Evolutionary conservation across 2,888 invertebrate species (phyloP), one percentile per base, ranked within the genome.

Genomic region (Drosophila kokeensis): DNA sequence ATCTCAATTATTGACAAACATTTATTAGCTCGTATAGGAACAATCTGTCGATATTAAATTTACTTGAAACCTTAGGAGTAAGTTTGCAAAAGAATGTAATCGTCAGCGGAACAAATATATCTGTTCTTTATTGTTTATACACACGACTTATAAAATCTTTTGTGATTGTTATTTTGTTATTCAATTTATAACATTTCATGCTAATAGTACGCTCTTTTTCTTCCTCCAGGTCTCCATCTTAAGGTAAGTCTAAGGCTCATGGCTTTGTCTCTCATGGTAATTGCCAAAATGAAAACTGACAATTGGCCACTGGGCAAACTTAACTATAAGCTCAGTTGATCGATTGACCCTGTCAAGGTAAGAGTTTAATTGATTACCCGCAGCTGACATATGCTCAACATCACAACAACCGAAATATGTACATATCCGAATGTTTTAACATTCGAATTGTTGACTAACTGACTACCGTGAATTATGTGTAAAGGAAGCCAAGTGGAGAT

Each of bases 321-420:
- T 24, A 30, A 30, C 30, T 30, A 18, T 21, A 36, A 60, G 21
- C 21, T 4, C 4, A 45, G 21, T 50, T 65, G 48, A 66, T 70
- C n/a, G 52, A 76, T 70, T 34, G 29, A 36, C n/a, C 11, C 57
- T 29, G 53, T 42, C 38, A 21, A 32, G 52, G 21, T 34, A n/a
- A 32, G 8, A 57, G 34, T 27, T 62, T 7, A 75, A 69, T 68
- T 58, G 30, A 73, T 69, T 55, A 50, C 32, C n/a, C 45, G 40
- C 60, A 61, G 38, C 52, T 42, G 24, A 10, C 48, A 36, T 7
- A 40, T 34, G 42, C 13, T 34, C 7, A 49, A 24, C 53, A 40
- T 59, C 10, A n/a, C n/a, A n/a, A n/a, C 27, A 15, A 29, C 24
- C 15, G 11, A 42, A 24, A 13, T 34, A n/a, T n/a, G n/a, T n/a